Percentiles rank a stretch among this genome's conserved stretches.
Conservation (phyloP, 2,888 invertebrate genomes). For the Biston stratarius region DNA sequence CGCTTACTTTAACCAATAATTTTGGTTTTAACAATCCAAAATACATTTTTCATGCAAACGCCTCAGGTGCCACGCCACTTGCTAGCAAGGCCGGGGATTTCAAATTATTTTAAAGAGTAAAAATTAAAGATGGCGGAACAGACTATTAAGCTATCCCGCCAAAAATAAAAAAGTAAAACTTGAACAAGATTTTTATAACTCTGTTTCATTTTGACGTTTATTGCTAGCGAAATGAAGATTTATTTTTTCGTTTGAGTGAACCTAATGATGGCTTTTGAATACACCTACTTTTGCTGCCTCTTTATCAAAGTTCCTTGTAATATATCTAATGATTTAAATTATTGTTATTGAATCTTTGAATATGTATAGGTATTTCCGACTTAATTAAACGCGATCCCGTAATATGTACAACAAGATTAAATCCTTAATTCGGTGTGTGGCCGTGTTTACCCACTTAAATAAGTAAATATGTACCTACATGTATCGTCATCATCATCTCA, state of each 20-base stretch:
- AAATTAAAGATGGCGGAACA: constrained; percentile 46
- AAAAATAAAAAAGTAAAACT: constrained; percentile 25
- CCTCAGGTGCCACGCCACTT: constrained; percentile 66
- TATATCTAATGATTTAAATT: too few species aligned
- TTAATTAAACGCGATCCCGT: too few species aligned
- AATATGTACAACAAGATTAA: too few species aligned
- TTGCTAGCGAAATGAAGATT: constrained; percentile 24
- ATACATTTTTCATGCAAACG: constrained; percentile 53
- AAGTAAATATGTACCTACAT: too few species aligned
- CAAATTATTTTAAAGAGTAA: constrained; percentile 56
- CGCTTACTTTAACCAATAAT: constrained; percentile 46
- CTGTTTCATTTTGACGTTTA: constrained; percentile 29
- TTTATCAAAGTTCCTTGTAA: too few species aligned
- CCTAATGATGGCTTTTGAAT: neutral
- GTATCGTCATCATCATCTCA: too few species aligned
- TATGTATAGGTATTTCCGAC: too few species aligned
- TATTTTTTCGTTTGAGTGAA: constrained; percentile 10
- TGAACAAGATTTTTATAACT: constrained; percentile 7
- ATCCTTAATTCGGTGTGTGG: too few species aligned
- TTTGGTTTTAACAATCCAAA: constrained; percentile 52
- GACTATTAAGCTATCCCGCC: constrained; percentile 19
- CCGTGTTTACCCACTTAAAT: too few species aligned
- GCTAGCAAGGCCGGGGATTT: constrained; percentile 68
- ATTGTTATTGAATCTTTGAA: too few species aligned
- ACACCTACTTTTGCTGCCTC: too few species aligned